Evolutionary conservation across 2,797 vertebrate genomes (phyloP), one percentile per base, ranked within the genome.

Genomic region (Sebastes variabilis): DNA sequence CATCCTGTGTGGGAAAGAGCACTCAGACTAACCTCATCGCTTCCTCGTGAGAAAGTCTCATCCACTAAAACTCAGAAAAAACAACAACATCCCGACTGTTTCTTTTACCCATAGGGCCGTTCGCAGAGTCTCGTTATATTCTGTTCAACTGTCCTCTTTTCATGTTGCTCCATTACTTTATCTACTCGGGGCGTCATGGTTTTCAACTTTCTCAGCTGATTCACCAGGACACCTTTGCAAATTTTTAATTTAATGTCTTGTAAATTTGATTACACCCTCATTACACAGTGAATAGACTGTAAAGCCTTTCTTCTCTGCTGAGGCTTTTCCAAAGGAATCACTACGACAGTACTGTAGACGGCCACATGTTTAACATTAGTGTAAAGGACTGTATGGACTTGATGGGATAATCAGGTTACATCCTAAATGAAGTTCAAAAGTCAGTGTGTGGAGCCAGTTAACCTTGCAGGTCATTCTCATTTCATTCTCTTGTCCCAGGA

Each of bases 1-100:
- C 87, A 82, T 93, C 93, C 90, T 92, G 91, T 91, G 74, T 92
- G 90, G 87, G 77, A 88, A 80, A 85, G 80, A 87, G 82, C 73
- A 42, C 72, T 78, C 77, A 3, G 34, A 49, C 68, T 56, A 69
- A 68, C 83, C 58, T 58, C 66, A 66, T 87, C 86, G 64, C 84
- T 87, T 91, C 89, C 87, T 91, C 58, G 32, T 88, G 88, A 88
- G 83, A 92, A 84, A 84, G 79, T 88, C 86, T 70, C 59, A 64
- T 83, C 65, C 29, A 34, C 52, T 59, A 5, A 56, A 84, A 71
- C 36, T 88, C 76, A 32, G 62, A n/a, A 56, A 77, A 81, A 83
- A 82, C 77, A 60, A 52, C 79, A 56, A 56, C 71, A 42, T 79
- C 64, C 65, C 65, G 1, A 32, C 42, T 55, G 62, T 30, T 36